Conservation (phyloP, 2,113 vertebrate genomes). For the Oryzias woworae region DNA sequence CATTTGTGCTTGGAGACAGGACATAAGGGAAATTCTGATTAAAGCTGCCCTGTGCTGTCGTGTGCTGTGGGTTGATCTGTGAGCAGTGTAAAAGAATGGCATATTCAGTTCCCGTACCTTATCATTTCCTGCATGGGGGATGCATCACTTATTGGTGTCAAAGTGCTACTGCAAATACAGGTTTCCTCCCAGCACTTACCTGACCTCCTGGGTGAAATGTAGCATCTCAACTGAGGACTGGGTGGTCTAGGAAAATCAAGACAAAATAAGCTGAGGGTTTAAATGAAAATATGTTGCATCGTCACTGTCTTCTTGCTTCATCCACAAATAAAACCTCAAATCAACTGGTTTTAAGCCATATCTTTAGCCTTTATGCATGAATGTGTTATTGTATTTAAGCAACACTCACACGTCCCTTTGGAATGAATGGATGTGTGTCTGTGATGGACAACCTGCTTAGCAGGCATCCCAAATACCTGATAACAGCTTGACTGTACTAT, state of each 20-base stretch:
- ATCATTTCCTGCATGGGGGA: conserved; percentile 10
- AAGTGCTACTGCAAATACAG: not conserved
- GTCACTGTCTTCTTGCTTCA: not conserved
- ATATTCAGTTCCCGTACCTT: not conserved
- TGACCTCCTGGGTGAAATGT: not conserved
- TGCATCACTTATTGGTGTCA: not conserved
- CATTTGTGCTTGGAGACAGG: conserved; percentile 28
- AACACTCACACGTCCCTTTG: too few species aligned
- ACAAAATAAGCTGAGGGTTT: not conserved
- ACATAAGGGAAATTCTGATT: conserved; percentile 25
- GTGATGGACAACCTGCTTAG: too few species aligned
- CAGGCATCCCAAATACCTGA: too few species aligned
- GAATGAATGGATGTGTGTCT: too few species aligned
- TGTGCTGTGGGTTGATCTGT: conserved; percentile 10
- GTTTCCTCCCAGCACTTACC: conserved; percentile 3
- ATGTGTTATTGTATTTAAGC: too few species aligned
- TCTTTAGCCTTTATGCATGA: too few species aligned
- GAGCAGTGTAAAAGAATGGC: not conserved
- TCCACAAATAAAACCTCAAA: not conserved
- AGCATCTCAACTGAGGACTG: not conserved
- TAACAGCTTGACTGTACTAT: too few species aligned
- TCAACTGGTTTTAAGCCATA: too few species aligned
- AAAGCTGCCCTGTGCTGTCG: conserved; percentile 1
- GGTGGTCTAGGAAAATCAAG: not conserved
- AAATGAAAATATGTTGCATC: not conserved